Base-by-base conservation (phyloP, 2,888 invertebrate species). In the Homarus gammarus region DNA sequence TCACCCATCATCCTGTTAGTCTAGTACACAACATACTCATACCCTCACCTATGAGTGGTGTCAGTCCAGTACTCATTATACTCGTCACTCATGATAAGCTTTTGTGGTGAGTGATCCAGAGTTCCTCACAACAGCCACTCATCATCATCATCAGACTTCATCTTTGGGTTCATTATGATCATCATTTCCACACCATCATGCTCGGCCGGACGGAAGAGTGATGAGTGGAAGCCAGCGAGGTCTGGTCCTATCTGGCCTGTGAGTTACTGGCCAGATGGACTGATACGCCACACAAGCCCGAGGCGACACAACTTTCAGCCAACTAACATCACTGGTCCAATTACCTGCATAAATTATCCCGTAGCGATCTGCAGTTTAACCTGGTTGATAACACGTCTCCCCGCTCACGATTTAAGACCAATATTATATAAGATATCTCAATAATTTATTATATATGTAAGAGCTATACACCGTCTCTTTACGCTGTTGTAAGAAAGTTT, bases 321-420 rank as follows among this genome's bases (percentile, higher is more conserved):
- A 56, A 33, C 33, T 56, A 78, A 78, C 78, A 44, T 22, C 27
- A 31, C 22, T 36, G 78, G 51, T 78, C 78, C 78, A 78, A 78
- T 78, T 78, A 78, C 78, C n/a, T 51, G 77, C 77, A 77, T 77
- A 77, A 77, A 78, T 78, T 51, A 56, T 56, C 78, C 33, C 56
- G 2, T 56, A 12, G 78, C 38, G 33, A 78, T 78, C 78, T 78
- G 6, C 64, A 22, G 12, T 49, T 49, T 33, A n/a, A n/a, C 56
- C 36, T 31, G 31, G 78, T 36, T 31, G 49, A 64, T 56, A 12
- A 18, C 51, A 33, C 51, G 56, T 78, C 78, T n/a, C 51, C 56
- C 33, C 10, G 33, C 18, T 31, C 18, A 31, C 10, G 78, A 78
- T 78, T 40, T 51, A 51, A 56, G 33, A 51, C 18, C 31, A 78